Conservation (phyloP, 2,888 invertebrate genomes). For the Blastobasis adustella region DNA sequence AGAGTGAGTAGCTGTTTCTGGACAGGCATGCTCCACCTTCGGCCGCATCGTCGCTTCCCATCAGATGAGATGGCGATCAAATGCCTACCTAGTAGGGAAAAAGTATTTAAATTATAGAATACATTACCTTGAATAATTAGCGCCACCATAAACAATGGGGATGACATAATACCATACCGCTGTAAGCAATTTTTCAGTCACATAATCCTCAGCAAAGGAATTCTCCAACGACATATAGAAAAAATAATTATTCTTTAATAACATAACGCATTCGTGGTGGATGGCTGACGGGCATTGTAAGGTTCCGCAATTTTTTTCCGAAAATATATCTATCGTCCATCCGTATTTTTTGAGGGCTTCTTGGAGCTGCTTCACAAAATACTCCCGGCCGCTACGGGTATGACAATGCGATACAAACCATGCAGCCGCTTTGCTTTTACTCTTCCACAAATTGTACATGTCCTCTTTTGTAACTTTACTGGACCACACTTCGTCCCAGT, state of each 20-base stretch:
- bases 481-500: constrained; percentile 26
- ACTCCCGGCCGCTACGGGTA: constrained; percentile 29
- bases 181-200: constrained; percentile 76
- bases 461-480: constrained; percentile 16
- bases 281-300: constrained; percentile 32
- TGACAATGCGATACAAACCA: constrained; percentile 61
- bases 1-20: too few relatives aligned
- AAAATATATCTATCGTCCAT: constrained; percentile 62
- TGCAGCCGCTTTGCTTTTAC: constrained; percentile 50
- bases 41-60: too few relatives aligned
- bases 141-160: constrained; percentile 81
- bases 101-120: too few relatives aligned
- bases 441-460: constrained; percentile 25
- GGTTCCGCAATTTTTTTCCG: constrained; percentile 65
- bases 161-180: constrained; percentile 74
- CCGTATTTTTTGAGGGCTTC: constrained; percentile 28
- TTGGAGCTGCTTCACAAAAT: constrained; percentile 31
- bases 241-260: constrained; percentile 76
- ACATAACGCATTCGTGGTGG: constrained; percentile 33
- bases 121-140: constrained; percentile 72
- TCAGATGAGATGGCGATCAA: too few relatives aligned
- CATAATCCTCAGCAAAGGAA: constrained; percentile 75
- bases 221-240: constrained; percentile 85
- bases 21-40: too few relatives aligned
- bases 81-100: too few relatives aligned